phyloP scores from a whole-genome alignment of 2,888 invertebrate species.

The Acronicta leporina region DNA sequence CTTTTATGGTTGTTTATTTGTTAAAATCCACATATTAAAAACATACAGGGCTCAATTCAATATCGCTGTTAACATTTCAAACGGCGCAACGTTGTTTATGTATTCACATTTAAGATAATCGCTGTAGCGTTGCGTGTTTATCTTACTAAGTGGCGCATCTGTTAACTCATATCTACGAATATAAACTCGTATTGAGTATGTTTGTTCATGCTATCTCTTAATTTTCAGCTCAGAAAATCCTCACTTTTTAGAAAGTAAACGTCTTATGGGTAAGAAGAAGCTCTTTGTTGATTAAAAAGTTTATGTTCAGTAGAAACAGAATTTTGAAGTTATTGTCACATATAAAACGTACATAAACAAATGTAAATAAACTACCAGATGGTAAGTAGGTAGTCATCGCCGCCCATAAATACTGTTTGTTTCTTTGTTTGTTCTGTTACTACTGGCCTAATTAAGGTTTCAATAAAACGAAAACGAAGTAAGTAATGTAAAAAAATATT shows the following conservation, averaged over 20 bases:
- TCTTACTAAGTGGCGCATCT: constrained; percentile 71
- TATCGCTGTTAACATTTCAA: constrained; percentile 44
- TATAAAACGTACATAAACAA: no score
- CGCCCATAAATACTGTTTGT: no score
- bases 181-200: constrained; percentile 38
- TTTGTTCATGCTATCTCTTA: constrained; percentile 49
- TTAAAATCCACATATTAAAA: constrained; percentile 28
- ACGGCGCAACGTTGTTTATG: constrained; percentile 46
- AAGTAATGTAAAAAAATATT: no score
- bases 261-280: background rate
- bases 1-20: constrained; percentile 28
- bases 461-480: no score
- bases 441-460: no score
- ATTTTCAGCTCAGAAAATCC: constrained; percentile 29
- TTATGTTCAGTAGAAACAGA: constrained; percentile 2
- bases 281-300: background rate
- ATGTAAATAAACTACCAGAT: no score
- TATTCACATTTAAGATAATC: constrained; percentile 59
- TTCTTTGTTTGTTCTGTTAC: no score
- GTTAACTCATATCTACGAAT: constrained; percentile 57
- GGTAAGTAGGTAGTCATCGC: no score
- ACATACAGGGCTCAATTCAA: constrained; percentile 17
- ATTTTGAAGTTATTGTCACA: background rate
- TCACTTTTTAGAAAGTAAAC: constrained; percentile 11
- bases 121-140: constrained; percentile 63